A percentile compares a stretch with the other conserved stretches of the same genome.
Conservation (phyloP, 1,140 invertebrate species). For the Conus ventricosus region DNA sequence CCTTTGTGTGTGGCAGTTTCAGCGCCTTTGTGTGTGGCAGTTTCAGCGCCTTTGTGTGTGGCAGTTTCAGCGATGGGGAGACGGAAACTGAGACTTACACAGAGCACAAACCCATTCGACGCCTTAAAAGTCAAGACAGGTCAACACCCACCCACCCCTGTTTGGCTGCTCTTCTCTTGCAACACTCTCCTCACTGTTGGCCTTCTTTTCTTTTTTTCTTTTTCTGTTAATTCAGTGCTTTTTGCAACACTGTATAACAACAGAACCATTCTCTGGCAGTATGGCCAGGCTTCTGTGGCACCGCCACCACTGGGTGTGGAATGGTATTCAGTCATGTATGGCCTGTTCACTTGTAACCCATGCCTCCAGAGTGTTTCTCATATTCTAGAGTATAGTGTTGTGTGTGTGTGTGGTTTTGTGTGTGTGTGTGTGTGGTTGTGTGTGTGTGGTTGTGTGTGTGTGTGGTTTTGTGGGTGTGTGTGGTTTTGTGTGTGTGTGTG, state of each 20-base stretch:
- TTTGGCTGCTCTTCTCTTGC: constrained; percentile 9
- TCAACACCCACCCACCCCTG: not conserved
- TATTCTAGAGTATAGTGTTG: not conserved
- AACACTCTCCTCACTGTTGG: no score
- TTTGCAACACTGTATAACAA: no score
- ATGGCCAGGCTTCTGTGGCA: no score
- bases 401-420: no score
- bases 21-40: not conserved
- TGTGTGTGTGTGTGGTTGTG: no score
- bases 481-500: not conserved
- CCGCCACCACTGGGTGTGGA: no score
- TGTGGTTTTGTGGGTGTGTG: not conserved
- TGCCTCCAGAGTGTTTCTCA: not conserved
- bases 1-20: not conserved
- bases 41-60: not conserved
- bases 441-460: no score
- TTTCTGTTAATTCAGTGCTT: no score
- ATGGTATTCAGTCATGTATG: not conserved
- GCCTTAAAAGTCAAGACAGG: not conserved
- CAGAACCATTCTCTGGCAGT: no score
- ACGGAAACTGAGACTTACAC: not conserved
- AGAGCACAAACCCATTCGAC: not conserved
- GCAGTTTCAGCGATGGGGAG: constrained; percentile 21
- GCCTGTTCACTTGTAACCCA: not conserved
- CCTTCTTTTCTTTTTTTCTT: no score